Conservation (phyloP, 1,140 invertebrate species). For the Augochlora pura region DNA sequence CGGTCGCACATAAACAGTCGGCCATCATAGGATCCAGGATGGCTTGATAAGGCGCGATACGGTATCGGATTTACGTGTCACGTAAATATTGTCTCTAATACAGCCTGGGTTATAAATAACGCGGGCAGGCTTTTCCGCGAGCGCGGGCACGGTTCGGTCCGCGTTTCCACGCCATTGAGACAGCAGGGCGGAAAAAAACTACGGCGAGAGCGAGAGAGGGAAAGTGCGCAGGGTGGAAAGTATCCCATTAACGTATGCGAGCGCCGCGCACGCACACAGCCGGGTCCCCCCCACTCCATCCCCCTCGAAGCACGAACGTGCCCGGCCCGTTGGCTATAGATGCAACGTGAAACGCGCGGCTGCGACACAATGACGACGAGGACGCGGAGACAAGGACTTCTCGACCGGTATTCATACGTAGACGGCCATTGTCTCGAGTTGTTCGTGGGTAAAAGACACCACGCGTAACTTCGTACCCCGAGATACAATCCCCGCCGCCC, state of each 20-base stretch:
- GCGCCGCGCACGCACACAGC: background rate
- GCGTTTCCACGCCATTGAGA: too few relatives aligned
- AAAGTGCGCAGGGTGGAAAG: constrained; percentile 50
- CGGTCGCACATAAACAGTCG: background rate
- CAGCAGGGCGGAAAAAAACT: background rate
- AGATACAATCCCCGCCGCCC: background rate
- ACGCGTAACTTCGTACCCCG: constrained; percentile 47
- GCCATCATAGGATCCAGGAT: constrained; percentile 22
- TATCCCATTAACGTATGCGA: constrained; percentile 43
- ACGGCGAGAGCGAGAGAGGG: background rate
- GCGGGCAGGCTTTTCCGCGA: background rate
- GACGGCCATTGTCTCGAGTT: constrained; percentile 70
- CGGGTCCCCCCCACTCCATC: too few relatives aligned
- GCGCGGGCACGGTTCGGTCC: background rate
- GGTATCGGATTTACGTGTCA: constrained; percentile 46
- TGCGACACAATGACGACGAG: constrained; percentile 51
- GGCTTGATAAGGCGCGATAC: constrained; percentile 51
- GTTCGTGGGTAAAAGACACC: constrained; percentile 67
- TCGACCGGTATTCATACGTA: constrained; percentile 67
- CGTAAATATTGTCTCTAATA: constrained; percentile 59
- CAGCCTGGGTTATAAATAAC: constrained; percentile 58
- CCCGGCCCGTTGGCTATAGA: background rate
- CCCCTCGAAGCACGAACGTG: background rate
- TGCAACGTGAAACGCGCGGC: constrained; percentile 43
- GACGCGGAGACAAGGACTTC: constrained; percentile 57